Evolutionary conservation across 2,888 invertebrate genomes (phyloP), one percentile per base, ranked within the genome.

Genomic region (Panopea generosa): DNA sequence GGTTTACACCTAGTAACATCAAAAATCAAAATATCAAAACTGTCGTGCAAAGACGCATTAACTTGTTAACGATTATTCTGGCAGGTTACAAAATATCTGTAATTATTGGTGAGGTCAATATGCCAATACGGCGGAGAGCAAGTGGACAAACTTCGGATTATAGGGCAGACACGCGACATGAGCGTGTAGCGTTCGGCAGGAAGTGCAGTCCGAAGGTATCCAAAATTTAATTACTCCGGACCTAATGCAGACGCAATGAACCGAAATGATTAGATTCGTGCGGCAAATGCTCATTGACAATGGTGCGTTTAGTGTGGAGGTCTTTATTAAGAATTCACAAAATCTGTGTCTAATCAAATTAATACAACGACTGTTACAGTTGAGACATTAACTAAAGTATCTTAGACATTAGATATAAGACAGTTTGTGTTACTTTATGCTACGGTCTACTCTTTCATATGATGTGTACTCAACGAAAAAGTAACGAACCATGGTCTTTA

Each of bases 131-230:
- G 29, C 26, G 45, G 50, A 50, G 40, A 67, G 59, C 67, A 67
- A 67, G 52, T 66, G 66, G 59, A 67, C 67, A 67, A 49, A 49
- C 61, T 18, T 26, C 49, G 61, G 50, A 68, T 53, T 57, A 50
- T 38, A 24, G 38, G 29, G 18, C 14, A 20, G 50, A n/a, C 71
- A 71, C 71, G 71, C 59, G 71, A 63, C 59, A 40, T 26, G 45
- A 38, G 65, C 56, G 57, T 27, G 71, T 33, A 57, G 59, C 29
- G 52, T 22, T 24, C 38, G n/a, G 29, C 27, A 43, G 59, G 43
- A 71, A 57, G 56, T 52, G 68, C 60, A 50, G 63, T 59, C 59
- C 65, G 63, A 65, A 43, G 43, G 50, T 57, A 63, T 63, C 52
- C 63, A 50, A 50, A 57, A 50, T 43, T 53, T 52, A 63, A 71